Percentiles rank a stretch among this genome's conserved stretches.
Evolutionary conservation across 2,888 invertebrate genomes (phyloP).

Genomic region (Linnaemya tessellans): DNA sequence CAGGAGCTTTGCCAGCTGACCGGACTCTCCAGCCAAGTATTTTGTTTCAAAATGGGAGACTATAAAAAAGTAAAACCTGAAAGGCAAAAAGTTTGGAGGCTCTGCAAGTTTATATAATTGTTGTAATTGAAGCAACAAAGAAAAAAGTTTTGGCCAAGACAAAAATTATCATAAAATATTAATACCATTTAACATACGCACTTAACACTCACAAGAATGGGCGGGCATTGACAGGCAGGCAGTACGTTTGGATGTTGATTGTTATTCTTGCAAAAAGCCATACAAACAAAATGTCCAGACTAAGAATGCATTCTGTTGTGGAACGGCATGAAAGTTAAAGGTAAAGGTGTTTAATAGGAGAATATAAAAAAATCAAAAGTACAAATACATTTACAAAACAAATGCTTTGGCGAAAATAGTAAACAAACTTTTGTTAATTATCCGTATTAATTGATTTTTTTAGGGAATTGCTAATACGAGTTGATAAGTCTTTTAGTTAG

Average conservation of each 20-base stretch:
- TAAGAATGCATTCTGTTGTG: constrained; percentile 18
- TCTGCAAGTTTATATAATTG: not conserved
- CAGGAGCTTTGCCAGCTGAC: not conserved
- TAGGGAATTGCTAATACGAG: not conserved
- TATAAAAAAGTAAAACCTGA: not conserved
- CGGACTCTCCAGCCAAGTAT: constrained; percentile 14
- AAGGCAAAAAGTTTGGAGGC: constrained; percentile 16
- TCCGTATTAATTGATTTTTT: constrained; percentile 66
- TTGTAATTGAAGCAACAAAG: not conserved
- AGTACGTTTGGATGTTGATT: not conserved
- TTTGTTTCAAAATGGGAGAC: constrained; percentile 4
- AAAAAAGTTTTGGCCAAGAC: not conserved
- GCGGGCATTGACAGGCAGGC: not conserved
- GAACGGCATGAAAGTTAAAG: constrained; percentile 49
- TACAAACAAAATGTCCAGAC: not conserved
- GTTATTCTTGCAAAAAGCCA: not conserved
- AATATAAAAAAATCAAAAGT: not conserved
- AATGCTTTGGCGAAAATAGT: constrained; percentile 58
- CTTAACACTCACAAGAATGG: constrained; percentile 30
- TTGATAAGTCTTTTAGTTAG: not conserved
- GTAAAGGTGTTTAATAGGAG: constrained; percentile 39
- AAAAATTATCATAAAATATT: constrained; percentile 67
- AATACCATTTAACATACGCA: constrained; percentile 52
- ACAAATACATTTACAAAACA: constrained; percentile 24
- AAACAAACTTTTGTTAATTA: constrained; percentile 63